Evolutionary conservation across 2,113 vertebrate genomes (phyloP).

Genomic region (Ciconia maguari): DNA sequence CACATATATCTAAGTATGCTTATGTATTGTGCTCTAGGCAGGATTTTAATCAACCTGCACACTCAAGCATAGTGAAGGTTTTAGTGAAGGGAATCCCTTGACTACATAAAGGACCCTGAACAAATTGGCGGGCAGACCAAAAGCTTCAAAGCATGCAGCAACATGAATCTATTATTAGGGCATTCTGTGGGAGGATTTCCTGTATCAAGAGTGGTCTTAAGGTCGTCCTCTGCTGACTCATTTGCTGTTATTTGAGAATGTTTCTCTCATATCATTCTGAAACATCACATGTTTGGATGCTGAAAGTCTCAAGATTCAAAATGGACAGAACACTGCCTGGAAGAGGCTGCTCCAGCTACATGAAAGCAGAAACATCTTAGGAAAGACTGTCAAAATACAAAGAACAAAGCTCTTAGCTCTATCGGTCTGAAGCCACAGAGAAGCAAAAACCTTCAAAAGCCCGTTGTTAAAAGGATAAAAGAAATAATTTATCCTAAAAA

Average conservation of each 20-base stretch:
- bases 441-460: background rate
- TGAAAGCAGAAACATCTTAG: background rate
- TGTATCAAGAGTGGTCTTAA: constrained; percentile 13
- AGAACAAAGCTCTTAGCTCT: background rate
- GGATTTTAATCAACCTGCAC: constrained; percentile 37
- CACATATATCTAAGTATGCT: background rate
- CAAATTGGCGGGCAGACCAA: background rate
- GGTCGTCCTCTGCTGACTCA: constrained; percentile 43
- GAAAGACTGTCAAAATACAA: background rate
- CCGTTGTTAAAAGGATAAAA: background rate
- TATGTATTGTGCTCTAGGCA: background rate
- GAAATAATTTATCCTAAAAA: background rate
- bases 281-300: background rate
- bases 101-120: constrained; percentile 17
- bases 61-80: background rate
- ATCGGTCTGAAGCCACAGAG: background rate
- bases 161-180: constrained; percentile 37
- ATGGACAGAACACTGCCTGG: background rate
- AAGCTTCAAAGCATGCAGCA: constrained; percentile 36
- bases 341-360: background rate
- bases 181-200: constrained; percentile 13
- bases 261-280: background rate
- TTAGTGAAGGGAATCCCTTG: constrained; percentile 28
- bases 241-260: constrained; percentile 6
- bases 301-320: background rate